These are phyloP conservation scores for Eulemur mongoz DNA, from an alignment of 2,797 vertebrate species.

Conservation along the genomic window DNA sequence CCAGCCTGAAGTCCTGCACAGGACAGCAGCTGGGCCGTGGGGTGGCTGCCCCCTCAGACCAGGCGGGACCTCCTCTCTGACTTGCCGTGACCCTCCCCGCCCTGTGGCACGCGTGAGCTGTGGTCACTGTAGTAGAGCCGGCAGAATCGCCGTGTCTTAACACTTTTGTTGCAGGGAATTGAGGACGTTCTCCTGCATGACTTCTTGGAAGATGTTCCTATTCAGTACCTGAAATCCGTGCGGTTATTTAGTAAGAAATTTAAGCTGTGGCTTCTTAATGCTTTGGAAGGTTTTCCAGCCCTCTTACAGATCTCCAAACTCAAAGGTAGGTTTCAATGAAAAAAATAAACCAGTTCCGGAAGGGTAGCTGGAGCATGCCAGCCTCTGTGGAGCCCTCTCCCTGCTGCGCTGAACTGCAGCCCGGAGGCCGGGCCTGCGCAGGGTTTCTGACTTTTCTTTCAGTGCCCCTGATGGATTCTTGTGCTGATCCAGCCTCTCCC, in stretches of 20 bases:
- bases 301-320: constrained; percentile 76
- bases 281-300: constrained; percentile 77
- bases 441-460: neutral
- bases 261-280: constrained; percentile 78
- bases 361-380: fast-evolving
- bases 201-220: constrained; percentile 82
- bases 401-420: too few species aligned
- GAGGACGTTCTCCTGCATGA: constrained; percentile 81
- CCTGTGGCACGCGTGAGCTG: fast-evolving
- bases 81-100: fast-evolving
- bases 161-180: constrained; percentile 76
- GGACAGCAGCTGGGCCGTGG: fast-evolving
- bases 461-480: too few species aligned
- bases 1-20: neutral
- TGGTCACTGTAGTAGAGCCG: fast-evolving
- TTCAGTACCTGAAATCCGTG: constrained; percentile 79
- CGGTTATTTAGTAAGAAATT: constrained; percentile 82
- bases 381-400: fast-evolving
- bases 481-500: too few species aligned
- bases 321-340: constrained; percentile 71
- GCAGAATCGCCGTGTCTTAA: fast-evolving
- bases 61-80: neutral
- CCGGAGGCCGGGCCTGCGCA: neutral
- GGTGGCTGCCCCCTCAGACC: neutral
- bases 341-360: neutral